Conservation (phyloP, 1,140 invertebrate species). For the Lepidotrigona ventralis region DNA sequence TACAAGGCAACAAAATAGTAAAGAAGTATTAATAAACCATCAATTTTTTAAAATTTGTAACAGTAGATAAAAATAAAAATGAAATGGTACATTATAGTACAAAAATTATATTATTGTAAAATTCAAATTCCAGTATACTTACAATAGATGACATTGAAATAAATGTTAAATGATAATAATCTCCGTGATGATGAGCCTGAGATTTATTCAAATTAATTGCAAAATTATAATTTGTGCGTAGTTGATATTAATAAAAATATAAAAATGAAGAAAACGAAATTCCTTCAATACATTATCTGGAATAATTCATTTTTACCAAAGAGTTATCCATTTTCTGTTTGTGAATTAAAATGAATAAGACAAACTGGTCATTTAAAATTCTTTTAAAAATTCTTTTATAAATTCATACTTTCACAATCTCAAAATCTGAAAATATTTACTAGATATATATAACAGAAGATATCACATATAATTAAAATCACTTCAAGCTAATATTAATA, state of each 20-base stretch:
- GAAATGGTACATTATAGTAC: background rate
- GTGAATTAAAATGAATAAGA: background rate
- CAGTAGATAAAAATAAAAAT: background rate
- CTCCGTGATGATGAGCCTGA: too few species aligned
- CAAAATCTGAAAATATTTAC: background rate
- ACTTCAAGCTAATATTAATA: too few species aligned
- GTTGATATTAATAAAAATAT: too few species aligned
- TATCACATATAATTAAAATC: background rate
- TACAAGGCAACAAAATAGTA: too few species aligned
- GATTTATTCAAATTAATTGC: background rate
- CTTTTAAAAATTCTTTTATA: background rate
- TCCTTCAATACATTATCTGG: background rate
- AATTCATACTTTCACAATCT: background rate
- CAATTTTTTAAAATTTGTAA: background rate
- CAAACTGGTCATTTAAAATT: background rate
- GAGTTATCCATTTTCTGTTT: background rate
- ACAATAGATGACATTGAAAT: background rate
- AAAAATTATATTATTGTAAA: background rate
- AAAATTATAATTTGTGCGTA: background rate
- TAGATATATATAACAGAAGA: background rate
- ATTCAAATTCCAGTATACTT: background rate
- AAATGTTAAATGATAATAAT: background rate
- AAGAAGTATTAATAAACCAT: background rate
- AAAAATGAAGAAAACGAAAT: background rate
- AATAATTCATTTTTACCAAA: background rate